Evolutionary conservation across 2,797 vertebrate species (phyloP).

Genomic region (Urosaurus nigricauda): DNA sequence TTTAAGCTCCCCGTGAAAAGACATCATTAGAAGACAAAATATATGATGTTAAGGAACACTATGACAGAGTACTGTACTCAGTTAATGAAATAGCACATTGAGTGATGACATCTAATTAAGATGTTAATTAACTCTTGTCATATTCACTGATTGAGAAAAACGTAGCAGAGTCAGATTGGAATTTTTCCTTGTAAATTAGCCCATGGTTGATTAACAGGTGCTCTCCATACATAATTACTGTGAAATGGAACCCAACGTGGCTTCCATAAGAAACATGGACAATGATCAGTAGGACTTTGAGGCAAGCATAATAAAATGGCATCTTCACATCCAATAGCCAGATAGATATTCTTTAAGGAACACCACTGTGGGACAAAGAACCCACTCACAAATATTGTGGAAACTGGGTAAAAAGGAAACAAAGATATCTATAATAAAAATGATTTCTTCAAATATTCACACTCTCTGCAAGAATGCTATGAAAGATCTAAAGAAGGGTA

Average conservation of each 20-base stretch:
- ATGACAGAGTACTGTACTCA: conserved; percentile 16
- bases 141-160: conserved; percentile 70
- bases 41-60: conserved; percentile 2
- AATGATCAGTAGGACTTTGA: conserved; percentile 17
- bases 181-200: conserved; percentile 69
- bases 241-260: conserved; percentile 53
- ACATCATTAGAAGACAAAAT: conserved; percentile 20
- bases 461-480: not conserved
- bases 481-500: not conserved
- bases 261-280: conserved; percentile 34
- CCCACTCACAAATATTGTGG: not conserved
- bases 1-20: conserved; percentile 4
- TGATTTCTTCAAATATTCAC: not conserved
- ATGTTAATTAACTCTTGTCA: conserved; percentile 77
- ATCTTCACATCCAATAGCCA: conserved; percentile 43
- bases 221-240: conserved; percentile 68
- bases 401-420: not conserved
- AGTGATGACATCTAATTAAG: conserved; percentile 72
- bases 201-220: conserved; percentile 66
- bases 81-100: conserved; percentile 25
- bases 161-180: conserved; percentile 63
- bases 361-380: not conserved
- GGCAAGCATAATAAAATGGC: conserved; percentile 42
- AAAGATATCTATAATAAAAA: not conserved
- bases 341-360: conserved; percentile 23